These are phyloP conservation scores for Ia io DNA, from an alignment of 2,113 vertebrate genomes.

Conservation along the genomic window DNA sequence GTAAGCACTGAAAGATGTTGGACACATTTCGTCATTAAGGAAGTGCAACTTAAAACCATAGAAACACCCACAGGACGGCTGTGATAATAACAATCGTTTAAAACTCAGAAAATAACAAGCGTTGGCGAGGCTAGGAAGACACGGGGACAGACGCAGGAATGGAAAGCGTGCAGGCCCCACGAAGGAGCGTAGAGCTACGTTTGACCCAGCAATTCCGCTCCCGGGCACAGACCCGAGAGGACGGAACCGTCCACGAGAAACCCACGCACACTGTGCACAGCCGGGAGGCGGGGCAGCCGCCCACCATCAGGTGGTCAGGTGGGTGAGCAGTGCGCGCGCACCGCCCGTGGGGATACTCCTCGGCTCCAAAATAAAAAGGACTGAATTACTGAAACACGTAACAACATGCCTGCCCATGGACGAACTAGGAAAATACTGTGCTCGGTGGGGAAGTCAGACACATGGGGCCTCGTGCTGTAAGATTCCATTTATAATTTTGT, in stretches of 20 bases:
- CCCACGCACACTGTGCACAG: not conserved
- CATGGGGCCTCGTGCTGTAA: rapidly evolving
- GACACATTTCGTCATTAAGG: rapidly evolving
- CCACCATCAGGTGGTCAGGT: not conserved
- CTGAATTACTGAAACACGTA: rapidly evolving
- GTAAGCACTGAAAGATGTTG: not conserved
- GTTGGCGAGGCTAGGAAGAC: not conserved
- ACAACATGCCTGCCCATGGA: rapidly evolving
- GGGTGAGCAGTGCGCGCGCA: rapidly evolving
- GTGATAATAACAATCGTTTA: not conserved
- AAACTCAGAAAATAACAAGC: not conserved
- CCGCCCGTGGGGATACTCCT: rapidly evolving
- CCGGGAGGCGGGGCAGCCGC: not conserved
- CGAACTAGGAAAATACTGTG: not conserved
- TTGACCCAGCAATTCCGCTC: not conserved
- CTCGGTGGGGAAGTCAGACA: not conserved
- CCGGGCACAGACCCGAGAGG: too few species aligned
- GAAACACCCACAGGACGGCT: not conserved
- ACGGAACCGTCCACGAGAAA: too few species aligned
- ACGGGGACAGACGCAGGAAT: not conserved
- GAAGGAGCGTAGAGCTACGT: rapidly evolving
- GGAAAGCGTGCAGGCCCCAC: not conserved
- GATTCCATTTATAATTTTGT: not conserved
- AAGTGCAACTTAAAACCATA: not conserved
- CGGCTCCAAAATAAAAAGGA: too few species aligned